Evolutionary conservation across 2,797 vertebrate genomes (phyloP), one percentile per base, ranked within the genome.

Genomic region (Enteromius viviparus): DNA sequence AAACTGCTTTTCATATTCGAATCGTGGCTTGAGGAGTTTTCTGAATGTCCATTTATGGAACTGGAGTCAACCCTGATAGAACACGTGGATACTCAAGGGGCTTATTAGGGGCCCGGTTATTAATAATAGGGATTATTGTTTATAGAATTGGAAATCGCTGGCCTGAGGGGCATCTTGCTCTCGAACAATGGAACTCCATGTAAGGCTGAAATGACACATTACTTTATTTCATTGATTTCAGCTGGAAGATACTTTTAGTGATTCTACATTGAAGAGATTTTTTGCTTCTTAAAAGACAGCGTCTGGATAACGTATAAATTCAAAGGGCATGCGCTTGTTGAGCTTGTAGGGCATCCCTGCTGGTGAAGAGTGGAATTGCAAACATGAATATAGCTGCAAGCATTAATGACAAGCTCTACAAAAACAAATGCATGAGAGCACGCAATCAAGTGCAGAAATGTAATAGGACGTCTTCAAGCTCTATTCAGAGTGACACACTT

Each of bases 1-100:
- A 83, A 81, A 83, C 64, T 64, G 76, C n/a, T 79, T 64, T 71
- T 74, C 51, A 80, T 76, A 78, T 78, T 85, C 62, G 77, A 34
- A 51, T 80, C 64, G 42, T 32, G 49, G 47, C 32, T 66, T 51
- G 53, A 79, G 34, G 60, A 62, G 45, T 65, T 86, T 65, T 66
- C 70, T 74, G 14, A 71, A 75, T 82, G 40, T 66, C 66, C 85
- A 76, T 86, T 74, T 86, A 85, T 68, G 76, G 69, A 79, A 19
- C 62, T 83, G 23, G 79, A 79, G 49, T 65, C 71, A 45, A 62
- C 32, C 60, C 42, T 83, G 76, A 68, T 68, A 64, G 40, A 68
- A 65, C 72, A 23, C 40, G 23, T 53, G 76, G 19, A 75, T 26
- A 34, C 70, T 82, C 42, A 0, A 78, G 65, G 47, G 66, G 55